These are phyloP conservation scores for Tenthredo mesomela DNA, from an alignment of 2,888 invertebrate species.

Conservation along the genomic window DNA sequence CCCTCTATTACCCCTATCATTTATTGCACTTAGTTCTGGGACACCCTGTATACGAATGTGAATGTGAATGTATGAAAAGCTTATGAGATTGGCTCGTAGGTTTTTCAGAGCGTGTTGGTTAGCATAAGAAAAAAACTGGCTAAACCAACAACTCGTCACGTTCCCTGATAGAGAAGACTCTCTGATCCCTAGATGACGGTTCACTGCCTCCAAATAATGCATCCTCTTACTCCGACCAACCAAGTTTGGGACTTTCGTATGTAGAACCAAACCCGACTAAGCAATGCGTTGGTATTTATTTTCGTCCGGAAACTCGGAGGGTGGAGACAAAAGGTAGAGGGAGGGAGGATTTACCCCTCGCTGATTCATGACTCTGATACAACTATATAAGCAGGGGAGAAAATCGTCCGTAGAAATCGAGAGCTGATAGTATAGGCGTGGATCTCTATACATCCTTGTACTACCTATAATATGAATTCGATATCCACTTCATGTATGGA, in stretches of 20 bases:
- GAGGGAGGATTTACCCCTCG: slow-evolving; percentile 22
- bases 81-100: not conserved
- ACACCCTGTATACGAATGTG: too few relatives aligned
- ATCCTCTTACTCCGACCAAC: slow-evolving; percentile 14
- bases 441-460: not conserved
- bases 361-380: slow-evolving; percentile 22
- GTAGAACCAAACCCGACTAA: not conserved
- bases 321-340: slow-evolving; percentile 6
- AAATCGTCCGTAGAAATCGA: slow-evolving; percentile 13
- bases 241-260: slow-evolving; percentile 16
- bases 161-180: not conserved
- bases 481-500: not conserved
- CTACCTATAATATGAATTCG: not conserved
- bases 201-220: slow-evolving; percentile 21
- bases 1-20: too few relatives aligned
- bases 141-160: slow-evolving; percentile 1
- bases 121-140: not conserved
- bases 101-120: not conserved
- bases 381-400: not conserved
- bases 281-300: slow-evolving; percentile 28
- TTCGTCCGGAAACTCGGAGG: not conserved
- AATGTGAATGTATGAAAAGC: not conserved
- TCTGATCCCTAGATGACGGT: slow-evolving; percentile 25
- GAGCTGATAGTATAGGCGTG: not conserved
- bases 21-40: too few relatives aligned